These are phyloP conservation scores for Musca vetustissima DNA, from an alignment of 1,140 invertebrate species.

Conservation along the genomic window DNA sequence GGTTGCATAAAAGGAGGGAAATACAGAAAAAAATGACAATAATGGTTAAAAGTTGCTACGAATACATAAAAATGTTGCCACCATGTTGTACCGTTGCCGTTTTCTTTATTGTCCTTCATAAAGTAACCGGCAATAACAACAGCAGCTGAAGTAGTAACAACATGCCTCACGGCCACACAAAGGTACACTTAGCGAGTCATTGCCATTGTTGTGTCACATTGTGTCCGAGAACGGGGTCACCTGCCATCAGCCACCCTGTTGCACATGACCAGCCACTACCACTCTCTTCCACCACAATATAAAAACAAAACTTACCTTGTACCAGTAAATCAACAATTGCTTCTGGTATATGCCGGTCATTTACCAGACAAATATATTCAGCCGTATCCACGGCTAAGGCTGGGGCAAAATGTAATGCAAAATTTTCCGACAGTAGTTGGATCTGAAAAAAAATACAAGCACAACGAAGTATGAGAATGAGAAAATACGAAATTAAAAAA, in stretches of 20 bases:
- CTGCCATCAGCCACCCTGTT: no score
- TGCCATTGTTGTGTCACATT: background rate
- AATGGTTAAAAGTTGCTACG: background rate
- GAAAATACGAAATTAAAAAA: background rate
- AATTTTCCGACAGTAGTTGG: constrained; percentile 63
- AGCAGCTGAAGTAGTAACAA: background rate
- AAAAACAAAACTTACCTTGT: constrained; percentile 62
- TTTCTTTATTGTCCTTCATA: background rate
- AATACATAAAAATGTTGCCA: background rate
- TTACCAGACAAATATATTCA: constrained; percentile 69
- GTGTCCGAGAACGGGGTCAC: background rate
- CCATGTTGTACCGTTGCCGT: background rate
- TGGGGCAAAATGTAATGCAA: constrained; percentile 65
- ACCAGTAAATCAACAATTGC: constrained; percentile 66
- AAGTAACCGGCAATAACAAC: no score
- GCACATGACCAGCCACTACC: no score
- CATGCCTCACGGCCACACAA: background rate
- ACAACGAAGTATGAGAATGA: background rate
- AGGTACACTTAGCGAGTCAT: background rate
- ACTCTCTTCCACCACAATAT: background rate
- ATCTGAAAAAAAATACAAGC: constrained; percentile 50
- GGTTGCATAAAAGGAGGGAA: constrained; percentile 34
- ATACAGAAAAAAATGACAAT: constrained; percentile 16
- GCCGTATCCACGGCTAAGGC: constrained; percentile 65
- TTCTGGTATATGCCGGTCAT: constrained; percentile 66